Percentiles rank a stretch among this genome's conserved stretches.
Evolutionary conservation across 2,888 invertebrate genomes (phyloP).

Genomic region (Drepanosiphum platanoidis): DNA sequence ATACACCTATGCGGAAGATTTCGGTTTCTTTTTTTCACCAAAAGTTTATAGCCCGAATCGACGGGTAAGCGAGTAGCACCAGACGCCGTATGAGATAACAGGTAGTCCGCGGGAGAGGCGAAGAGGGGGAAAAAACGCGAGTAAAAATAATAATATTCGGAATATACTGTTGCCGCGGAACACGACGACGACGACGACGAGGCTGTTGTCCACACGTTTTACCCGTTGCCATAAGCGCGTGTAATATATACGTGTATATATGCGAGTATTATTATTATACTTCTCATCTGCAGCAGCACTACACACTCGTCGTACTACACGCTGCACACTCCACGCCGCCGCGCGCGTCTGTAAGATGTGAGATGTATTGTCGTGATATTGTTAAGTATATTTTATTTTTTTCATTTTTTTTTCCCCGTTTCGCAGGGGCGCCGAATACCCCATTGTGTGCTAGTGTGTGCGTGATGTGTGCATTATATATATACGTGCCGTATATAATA

Average conservation of each 20-base stretch:
- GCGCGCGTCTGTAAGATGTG: background rate
- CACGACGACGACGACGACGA: background rate
- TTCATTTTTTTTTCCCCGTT: slow-evolving; percentile 9
- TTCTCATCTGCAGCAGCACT: background rate
- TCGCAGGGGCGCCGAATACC: slow-evolving; percentile 36
- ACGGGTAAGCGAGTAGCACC: too few species aligned
- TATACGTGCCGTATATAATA: background rate
- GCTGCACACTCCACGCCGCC: background rate
- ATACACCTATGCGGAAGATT: too few species aligned
- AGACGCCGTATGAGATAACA: too few species aligned
- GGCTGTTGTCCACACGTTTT: slow-evolving; percentile 5
- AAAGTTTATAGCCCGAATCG: too few species aligned
- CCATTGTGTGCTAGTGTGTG: slow-evolving; percentile 25
- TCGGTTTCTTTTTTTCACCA: too few species aligned
- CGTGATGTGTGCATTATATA: background rate
- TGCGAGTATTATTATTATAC: background rate
- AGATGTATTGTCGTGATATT: slow-evolving; percentile 45
- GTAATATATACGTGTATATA: background rate
- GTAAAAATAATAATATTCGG: background rate
- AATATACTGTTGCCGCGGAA: background rate
- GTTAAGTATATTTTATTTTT: slow-evolving; percentile 39
- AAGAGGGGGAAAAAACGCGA: background rate
- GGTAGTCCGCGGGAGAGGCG: background rate
- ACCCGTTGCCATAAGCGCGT: background rate
- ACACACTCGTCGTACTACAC: background rate